Conservation (phyloP, 1,140 invertebrate species). For the Drosophila santomea region DNA sequence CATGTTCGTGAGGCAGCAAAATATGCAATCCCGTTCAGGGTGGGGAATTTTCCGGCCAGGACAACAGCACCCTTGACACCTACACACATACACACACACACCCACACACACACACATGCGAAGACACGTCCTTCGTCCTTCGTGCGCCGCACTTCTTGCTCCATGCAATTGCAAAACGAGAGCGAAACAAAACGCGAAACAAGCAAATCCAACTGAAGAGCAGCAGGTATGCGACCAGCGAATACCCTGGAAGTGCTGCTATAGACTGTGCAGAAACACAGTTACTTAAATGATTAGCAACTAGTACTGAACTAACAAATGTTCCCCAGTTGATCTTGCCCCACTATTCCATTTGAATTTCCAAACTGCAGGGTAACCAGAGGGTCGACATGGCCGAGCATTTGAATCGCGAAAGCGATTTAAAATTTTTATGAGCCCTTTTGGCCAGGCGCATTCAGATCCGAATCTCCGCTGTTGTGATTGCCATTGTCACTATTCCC, state of each 20-base stretch:
- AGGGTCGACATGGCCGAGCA: background rate
- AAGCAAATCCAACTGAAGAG: conserved; percentile 17
- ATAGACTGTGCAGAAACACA: too few species aligned
- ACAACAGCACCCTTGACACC: conserved; percentile 81
- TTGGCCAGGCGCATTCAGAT: conserved; percentile 12
- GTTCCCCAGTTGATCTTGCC: too few species aligned
- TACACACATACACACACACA: conserved; percentile 46
- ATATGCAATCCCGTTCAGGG: conserved; percentile 40
- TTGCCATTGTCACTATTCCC: conserved; percentile 55
- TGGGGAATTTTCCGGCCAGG: conserved; percentile 51
- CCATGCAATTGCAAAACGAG: conserved; percentile 51
- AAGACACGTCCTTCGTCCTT: conserved; percentile 4
- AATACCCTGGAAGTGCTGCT: background rate
- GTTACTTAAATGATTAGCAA: background rate
- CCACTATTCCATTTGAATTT: too few species aligned
- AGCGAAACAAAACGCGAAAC: conserved; percentile 70
- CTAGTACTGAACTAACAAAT: too few species aligned
- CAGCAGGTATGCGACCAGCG: background rate
- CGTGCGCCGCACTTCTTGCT: background rate
- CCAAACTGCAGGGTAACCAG: background rate
- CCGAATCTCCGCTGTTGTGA: conserved; percentile 54
- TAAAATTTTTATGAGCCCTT: conserved; percentile 69
- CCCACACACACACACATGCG: conserved; percentile 21
- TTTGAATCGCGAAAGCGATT: conserved; percentile 30
- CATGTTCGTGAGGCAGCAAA: conserved; percentile 75